Percentiles rank a stretch among this genome's conserved stretches.
Conservation (phyloP, 1,140 invertebrate species). For the Lucilia cuprina region DNA sequence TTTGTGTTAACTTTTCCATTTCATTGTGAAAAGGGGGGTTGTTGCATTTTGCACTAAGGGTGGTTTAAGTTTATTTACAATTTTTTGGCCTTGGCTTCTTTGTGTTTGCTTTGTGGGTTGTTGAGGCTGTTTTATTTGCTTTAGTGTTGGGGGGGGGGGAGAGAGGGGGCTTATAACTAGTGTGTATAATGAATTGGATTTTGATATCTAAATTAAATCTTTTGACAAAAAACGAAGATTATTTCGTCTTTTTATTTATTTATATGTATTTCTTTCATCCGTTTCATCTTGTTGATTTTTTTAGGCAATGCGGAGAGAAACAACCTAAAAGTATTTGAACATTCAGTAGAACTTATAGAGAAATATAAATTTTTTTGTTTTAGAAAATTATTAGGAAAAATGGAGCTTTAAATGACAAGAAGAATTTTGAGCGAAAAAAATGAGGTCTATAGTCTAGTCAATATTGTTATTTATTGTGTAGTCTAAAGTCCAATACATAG, state of each 20-base stretch:
- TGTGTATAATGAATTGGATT: constrained; percentile 41
- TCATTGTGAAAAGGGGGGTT: neutral
- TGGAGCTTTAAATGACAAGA: no score
- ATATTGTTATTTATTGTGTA: no score
- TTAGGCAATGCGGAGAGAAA: neutral
- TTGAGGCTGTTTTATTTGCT: neutral
- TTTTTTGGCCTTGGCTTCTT: constrained; percentile 27
- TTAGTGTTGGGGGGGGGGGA: neutral
- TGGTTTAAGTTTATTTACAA: neutral
- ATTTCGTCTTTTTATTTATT: constrained; percentile 8
- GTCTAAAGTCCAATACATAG: no score
- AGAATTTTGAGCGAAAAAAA: no score
- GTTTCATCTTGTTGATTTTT: constrained; percentile 6
- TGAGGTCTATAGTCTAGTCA: no score
- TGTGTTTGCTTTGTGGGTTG: neutral
- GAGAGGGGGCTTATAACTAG: constrained; percentile 13
- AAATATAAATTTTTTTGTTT: no score
- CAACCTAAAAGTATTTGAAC: neutral
- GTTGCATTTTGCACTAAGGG: neutral
- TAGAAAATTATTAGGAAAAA: no score
- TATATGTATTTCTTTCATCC: neutral
- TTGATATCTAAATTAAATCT: constrained; percentile 43
- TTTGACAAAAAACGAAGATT: constrained; percentile 23
- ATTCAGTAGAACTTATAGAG: no score
- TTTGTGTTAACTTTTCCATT: neutral